Evolutionary conservation across 1,140 invertebrate genomes (phyloP), one percentile per base, ranked within the genome.

Genomic region (Pogonomyrmex californicus): DNA sequence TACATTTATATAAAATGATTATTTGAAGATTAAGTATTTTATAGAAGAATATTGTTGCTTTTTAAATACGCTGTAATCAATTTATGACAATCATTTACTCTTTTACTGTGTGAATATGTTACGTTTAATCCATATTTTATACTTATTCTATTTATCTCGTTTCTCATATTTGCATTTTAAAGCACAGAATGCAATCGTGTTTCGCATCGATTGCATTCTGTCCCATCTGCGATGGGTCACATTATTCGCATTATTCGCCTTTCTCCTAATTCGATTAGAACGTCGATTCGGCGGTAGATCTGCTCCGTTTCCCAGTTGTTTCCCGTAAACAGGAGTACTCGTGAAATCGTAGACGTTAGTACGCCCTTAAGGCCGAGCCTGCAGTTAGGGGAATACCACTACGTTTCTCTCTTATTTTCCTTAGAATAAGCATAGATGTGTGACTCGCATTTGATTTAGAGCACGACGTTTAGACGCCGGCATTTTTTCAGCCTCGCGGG

Each of bases 371-470:
- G 58, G 10, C 30, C 49, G 49, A 70, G 54, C 12, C 7, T 49
- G 10, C 30, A 60, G 68, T 62, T 73, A 60, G 54, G 54, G 79
- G 38, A 75, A 81, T 58, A 44, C 10, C 44, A 12, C 7, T 10
- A 41, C 3, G 12, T 62, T 63, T 51, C 14, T 70, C 60, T 47
- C 58, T 47, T 87, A 85, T 85, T 85, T 85, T 85, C 51, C 66
- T 73, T 78, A 65, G 47, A n/a, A 41, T 7, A 30, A 73, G 71
- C 73, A 86, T 71, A 87, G 44, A 5, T 75, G 44, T 49, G 38
- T 12, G 65, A 86, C 71, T 23, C 23, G 33, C 49, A 63, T 86
- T 86, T 86, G 63, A 86, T 86, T 88, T 88, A 86, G 68, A 86
- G 36, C 73, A 68, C 54, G 62, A 75, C 65, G 51, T 70, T 63